A percentile compares a stretch with the other conserved stretches of the same genome.
phyloP scores from a whole-genome alignment of 2,888 invertebrate species.

The Apamea sordens region DNA sequence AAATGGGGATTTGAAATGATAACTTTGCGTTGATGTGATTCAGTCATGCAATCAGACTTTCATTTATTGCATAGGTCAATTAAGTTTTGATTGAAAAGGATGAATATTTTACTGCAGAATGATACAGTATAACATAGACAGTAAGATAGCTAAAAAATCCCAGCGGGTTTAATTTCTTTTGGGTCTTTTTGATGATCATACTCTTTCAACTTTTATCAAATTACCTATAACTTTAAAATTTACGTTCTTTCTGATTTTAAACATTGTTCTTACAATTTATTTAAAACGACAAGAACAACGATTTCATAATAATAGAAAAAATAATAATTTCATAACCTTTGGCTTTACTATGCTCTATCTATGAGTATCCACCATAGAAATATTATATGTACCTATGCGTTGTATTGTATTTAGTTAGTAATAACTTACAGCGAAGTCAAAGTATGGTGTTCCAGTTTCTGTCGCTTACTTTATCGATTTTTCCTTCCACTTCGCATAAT shows the following conservation, averaged over 20 bases:
- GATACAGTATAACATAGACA: neutral
- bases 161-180: neutral
- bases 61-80: conserved; percentile 22
- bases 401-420: conserved; percentile 3
- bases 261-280: neutral
- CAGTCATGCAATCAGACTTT: conserved; percentile 36
- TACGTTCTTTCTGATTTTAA: neutral
- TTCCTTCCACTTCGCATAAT: conserved; percentile 58
- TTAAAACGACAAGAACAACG: neutral
- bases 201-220: neutral
- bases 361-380: neutral
- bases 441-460: conserved; percentile 63
- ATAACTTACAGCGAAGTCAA: conserved; percentile 41
- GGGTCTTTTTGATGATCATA: neutral
- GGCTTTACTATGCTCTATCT: neutral
- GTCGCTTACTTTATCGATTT: conserved; percentile 65
- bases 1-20: conserved; percentile 22
- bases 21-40: conserved; percentile 25
- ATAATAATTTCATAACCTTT: neutral
- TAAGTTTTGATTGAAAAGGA: conserved; percentile 10
- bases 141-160: neutral
- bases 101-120: neutral
- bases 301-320: neutral
- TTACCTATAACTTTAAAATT: neutral
- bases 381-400: neutral